Percentiles rank a stretch among this genome's conserved stretches.
Evolutionary conservation across 2,797 vertebrate species (phyloP).

Genomic region (Champsocephalus esox): DNA sequence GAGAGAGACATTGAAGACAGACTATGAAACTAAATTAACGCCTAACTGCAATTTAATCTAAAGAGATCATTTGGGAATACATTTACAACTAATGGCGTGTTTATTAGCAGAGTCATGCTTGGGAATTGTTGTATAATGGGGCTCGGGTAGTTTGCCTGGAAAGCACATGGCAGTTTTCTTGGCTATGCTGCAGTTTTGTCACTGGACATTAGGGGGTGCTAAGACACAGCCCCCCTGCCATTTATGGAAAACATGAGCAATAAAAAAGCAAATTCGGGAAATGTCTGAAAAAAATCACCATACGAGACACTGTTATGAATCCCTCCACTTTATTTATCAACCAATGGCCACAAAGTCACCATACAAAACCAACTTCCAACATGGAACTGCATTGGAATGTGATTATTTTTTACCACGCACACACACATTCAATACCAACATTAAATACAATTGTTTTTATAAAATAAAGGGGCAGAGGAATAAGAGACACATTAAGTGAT

Average conservation of each 20-base stretch:
- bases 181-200: slow-evolving; percentile 61
- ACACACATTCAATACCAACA: slow-evolving; percentile 73
- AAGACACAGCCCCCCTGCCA: slow-evolving; percentile 53
- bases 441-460: slow-evolving; percentile 79
- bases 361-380: slow-evolving; percentile 77
- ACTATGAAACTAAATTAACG: slow-evolving; percentile 54
- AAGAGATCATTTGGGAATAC: slow-evolving; percentile 59
- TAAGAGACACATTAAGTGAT: slow-evolving; percentile 66
- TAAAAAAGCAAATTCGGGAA: neutral
- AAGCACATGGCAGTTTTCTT: slow-evolving; percentile 1
- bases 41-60: slow-evolving; percentile 61
- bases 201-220: slow-evolving; percentile 69
- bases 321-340: slow-evolving; percentile 76
- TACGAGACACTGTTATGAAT: slow-evolving; percentile 46
- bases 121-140: slow-evolving; percentile 43
- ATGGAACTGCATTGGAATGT: slow-evolving; percentile 75
- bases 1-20: slow-evolving; percentile 25
- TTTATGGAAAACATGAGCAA: neutral
- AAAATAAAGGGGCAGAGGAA: slow-evolving; percentile 66
- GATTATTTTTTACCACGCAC: slow-evolving; percentile 61
- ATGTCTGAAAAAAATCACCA: neutral
- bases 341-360: slow-evolving; percentile 77
- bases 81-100: slow-evolving; percentile 50
- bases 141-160: slow-evolving; percentile 11
- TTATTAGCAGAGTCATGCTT: slow-evolving; percentile 51